These are phyloP conservation scores for Tetragonula carbonaria DNA, from an alignment of 2,888 invertebrate genomes.

Conservation along the genomic window DNA sequence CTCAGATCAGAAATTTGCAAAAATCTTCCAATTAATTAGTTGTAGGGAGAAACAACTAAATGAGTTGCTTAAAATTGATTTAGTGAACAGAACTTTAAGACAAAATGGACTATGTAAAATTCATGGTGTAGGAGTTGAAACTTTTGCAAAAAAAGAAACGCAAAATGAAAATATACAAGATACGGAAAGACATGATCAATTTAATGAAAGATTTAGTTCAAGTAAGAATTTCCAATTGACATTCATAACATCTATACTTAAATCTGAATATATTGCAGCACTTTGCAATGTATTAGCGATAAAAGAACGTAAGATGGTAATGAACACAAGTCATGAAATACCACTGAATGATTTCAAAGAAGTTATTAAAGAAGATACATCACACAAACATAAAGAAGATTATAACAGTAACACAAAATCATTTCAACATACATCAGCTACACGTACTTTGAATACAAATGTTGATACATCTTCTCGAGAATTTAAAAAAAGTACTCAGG, in stretches of 20 bases:
- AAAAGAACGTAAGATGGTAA: constrained; percentile 87
- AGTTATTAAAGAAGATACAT: constrained; percentile 30
- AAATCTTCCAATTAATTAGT: constrained; percentile 90
- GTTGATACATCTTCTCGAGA: constrained; percentile 33
- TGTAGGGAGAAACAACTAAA: constrained; percentile 88
- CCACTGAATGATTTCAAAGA: constrained; percentile 58
- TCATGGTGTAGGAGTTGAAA: constrained; percentile 50
- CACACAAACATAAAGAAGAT: constrained; percentile 27
- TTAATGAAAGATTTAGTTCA: constrained; percentile 6
- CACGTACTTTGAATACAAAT: constrained; percentile 11
- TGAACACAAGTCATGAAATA: constrained; percentile 87
- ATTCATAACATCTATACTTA: constrained; percentile 87
- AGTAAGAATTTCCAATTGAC: constrained; percentile 77
- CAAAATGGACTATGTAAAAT: constrained; percentile 81
- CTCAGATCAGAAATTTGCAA: constrained; percentile 88
- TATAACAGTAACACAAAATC: constrained; percentile 22
- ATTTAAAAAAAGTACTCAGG: constrained; percentile 25
- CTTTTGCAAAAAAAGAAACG: background rate
- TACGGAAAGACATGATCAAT: background rate
- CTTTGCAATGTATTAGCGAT: constrained; percentile 91
- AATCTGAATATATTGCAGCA: constrained; percentile 89
- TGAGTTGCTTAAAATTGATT: constrained; percentile 86
- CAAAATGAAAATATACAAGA: background rate
- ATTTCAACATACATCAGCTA: constrained; percentile 21
- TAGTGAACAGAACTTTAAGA: constrained; percentile 87